Conservation (phyloP, 1,140 invertebrate species). For the Brachystomella parvula region DNA sequence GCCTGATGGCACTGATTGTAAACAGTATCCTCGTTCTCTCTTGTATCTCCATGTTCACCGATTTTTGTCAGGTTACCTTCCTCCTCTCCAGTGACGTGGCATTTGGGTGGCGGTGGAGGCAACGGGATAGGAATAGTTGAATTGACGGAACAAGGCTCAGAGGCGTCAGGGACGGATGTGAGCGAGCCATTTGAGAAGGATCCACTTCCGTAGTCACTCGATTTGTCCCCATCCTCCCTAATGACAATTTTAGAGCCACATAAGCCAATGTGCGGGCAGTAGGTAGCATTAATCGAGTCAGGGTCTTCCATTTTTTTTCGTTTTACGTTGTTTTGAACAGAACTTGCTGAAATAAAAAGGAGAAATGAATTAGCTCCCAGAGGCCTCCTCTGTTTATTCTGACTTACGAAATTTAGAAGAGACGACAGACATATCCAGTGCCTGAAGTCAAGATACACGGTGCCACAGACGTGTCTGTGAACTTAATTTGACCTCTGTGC, state of each 20-base stretch:
- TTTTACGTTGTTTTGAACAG: neutral
- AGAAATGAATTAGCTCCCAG: no score
- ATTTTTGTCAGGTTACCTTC: no score
- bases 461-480: no score
- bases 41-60: no score
- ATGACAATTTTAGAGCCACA: neutral
- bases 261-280: conserved; percentile 3
- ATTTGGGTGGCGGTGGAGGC: no score
- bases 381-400: no score
- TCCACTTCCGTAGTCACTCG: neutral
- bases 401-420: neutral
- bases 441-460: no score
- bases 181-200: neutral
- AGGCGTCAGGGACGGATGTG: neutral
- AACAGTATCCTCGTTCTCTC: no score
- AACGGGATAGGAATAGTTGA: neutral
- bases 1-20: no score
- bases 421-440: neutral
- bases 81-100: no score
- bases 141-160: neutral
- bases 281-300: neutral
- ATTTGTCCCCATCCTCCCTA: neutral
- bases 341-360: no score
- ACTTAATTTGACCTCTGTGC: no score
- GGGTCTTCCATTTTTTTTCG: neutral